Conservation (phyloP, 2,888 invertebrate genomes). For the Diachrysia chrysitis region DNA sequence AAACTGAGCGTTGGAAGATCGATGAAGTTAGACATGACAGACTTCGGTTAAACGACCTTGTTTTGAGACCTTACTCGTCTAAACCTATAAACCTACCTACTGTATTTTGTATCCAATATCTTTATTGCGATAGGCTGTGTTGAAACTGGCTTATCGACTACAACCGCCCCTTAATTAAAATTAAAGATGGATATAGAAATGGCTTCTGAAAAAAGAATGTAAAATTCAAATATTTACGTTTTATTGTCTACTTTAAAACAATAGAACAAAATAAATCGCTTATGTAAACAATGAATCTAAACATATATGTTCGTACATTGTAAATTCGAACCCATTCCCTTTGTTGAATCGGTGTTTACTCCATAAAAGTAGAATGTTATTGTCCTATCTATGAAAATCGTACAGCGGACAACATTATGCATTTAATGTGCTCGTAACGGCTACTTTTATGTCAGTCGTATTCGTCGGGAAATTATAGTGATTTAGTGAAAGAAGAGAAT, state of each 20-base stretch:
- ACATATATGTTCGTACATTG: constrained; percentile 4
- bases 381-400: constrained; percentile 52
- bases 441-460: constrained; percentile 55
- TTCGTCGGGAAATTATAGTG: constrained; percentile 50
- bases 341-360: constrained; percentile 47
- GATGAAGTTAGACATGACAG: not conserved
- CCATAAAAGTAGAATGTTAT: constrained; percentile 48
- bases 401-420: constrained; percentile 42
- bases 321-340: constrained; percentile 33
- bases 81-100: constrained; percentile 1
- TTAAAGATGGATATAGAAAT: not conserved
- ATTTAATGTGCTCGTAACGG: constrained; percentile 56
- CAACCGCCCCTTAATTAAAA: not conserved
- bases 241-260: not conserved
- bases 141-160: too few species aligned
- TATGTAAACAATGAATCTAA: constrained; percentile 7
- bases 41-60: not conserved
- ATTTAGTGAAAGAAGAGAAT: constrained; percentile 29
- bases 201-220: too few species aligned
- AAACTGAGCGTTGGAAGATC: constrained; percentile 4
- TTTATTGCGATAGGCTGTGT: not conserved
- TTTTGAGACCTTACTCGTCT: constrained; percentile 1
- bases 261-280: not conserved
- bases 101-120: not conserved
- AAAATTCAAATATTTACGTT: constrained; percentile 1